Evolutionary conservation across 2,888 invertebrate species (phyloP), one percentile per base, ranked within the genome.

Genomic region (Parnassius orleans): DNA sequence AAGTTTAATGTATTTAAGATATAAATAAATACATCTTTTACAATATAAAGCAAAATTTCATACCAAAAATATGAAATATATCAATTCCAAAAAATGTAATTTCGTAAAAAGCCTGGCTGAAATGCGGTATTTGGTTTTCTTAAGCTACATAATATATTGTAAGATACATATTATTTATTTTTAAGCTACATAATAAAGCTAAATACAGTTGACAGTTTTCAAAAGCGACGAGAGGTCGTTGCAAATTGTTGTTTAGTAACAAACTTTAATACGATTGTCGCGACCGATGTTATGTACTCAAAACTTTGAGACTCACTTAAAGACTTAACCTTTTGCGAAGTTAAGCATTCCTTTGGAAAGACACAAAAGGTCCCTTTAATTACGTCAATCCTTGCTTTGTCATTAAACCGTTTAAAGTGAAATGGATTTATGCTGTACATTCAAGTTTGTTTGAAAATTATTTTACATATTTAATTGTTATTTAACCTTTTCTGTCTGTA

Each of bases 281-380:
- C 52, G 15, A 57, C 46, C 53, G 12, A 11, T 10, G 43, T 24
- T 53, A 53, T 3, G 41, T 12, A 14, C 53, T 53, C 9, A 19
- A 48, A 61, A 57, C 61, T 61, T 33, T 44, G 2, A 43, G 41
- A 52, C 46, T 55, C 19, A 24, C 11, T 55, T 14, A 19, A 59
- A 55, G 24, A 12, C 10, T 5, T 14, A 44, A 56, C 42, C 51
- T 61, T 61, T 62, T 15, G 64, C 24, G 44, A 65, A 61, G 65
- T 66, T 66, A 60, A 55, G 52, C 63, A 64, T 66, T 68, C 64
- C 63, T 70, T 66, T 33, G 12, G 54, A 60, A 61, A 65, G 54
- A 61, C 51, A 61, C 57, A 47, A 53, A 57, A 61, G 44, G 51
- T 56, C n/a, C 24, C 61, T 59, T 33, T 64, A 60, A 64, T 65